Percentiles rank a stretch among this genome's conserved stretches.
Conservation (phyloP, 2,888 invertebrate genomes). For the Vannuccia rotundouncinata region DNA sequence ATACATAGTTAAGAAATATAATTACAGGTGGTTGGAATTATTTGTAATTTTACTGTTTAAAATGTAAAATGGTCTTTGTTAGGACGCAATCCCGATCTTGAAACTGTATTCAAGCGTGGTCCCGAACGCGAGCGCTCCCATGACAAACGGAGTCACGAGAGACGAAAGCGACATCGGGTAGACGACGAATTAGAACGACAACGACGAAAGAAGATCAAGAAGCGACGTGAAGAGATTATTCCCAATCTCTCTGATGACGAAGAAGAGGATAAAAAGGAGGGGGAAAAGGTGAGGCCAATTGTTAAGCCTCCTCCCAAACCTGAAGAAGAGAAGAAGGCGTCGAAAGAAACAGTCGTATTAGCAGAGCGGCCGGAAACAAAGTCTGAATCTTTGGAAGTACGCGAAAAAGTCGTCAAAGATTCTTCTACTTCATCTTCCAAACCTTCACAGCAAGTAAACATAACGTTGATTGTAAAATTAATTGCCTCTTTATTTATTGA, state of each 20-base stretch:
- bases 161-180: neutral
- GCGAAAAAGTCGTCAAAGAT: no score
- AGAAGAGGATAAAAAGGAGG: neutral
- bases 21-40: no score
- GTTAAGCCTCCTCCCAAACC: neutral
- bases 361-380: no score
- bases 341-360: neutral
- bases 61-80: no score
- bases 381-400: no score
- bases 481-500: no score
- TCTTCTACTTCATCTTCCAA: no score
- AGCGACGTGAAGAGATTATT: neutral
- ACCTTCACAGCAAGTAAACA: no score
- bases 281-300: no score
- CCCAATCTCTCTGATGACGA: neutral
- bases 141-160: neutral
- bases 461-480: no score
- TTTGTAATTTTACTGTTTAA: no score
- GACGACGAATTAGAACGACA: neutral
- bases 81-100: neutral
- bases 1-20: no score
- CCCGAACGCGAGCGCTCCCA: neutral
- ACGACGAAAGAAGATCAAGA: neutral
- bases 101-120: neutral
- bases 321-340: neutral